Conservation (phyloP, 2,113 vertebrate species). For the Cryptotis parvus region DNA sequence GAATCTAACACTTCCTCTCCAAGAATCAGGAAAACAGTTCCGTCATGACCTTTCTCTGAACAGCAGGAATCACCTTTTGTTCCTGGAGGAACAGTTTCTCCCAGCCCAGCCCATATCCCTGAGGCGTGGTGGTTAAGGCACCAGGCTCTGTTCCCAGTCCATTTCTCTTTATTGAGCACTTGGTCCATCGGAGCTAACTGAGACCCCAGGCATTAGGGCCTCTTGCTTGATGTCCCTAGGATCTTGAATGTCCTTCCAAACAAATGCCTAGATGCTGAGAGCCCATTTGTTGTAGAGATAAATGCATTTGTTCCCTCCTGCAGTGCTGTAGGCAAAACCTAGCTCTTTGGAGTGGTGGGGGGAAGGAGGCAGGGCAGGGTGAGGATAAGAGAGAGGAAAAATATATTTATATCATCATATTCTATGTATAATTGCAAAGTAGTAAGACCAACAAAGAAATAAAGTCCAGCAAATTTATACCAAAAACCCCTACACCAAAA, state of each 20-base stretch:
- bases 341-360: not conserved
- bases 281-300: constrained; percentile 23
- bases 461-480: not conserved
- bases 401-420: not conserved
- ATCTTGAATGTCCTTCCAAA: constrained; percentile 47
- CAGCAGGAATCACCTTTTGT: no score
- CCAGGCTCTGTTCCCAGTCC: not conserved
- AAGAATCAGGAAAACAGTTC: not conserved
- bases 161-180: constrained; percentile 27
- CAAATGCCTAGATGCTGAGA: not conserved
- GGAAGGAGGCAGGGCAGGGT: no score
- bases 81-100: not conserved
- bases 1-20: not conserved
- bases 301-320: constrained; percentile 18
- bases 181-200: constrained; percentile 17
- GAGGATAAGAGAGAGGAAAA: not conserved
- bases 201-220: not conserved
- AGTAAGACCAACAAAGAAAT: not conserved
- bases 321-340: not conserved
- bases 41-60: not conserved
- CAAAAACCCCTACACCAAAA: not conserved
- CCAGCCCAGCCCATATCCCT: not conserved
- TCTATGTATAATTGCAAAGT: not conserved
- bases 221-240: not conserved
- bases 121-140: not conserved